Base-by-base conservation (phyloP, 2,113 vertebrate species). In the Psittacula cyanocephala region DNA sequence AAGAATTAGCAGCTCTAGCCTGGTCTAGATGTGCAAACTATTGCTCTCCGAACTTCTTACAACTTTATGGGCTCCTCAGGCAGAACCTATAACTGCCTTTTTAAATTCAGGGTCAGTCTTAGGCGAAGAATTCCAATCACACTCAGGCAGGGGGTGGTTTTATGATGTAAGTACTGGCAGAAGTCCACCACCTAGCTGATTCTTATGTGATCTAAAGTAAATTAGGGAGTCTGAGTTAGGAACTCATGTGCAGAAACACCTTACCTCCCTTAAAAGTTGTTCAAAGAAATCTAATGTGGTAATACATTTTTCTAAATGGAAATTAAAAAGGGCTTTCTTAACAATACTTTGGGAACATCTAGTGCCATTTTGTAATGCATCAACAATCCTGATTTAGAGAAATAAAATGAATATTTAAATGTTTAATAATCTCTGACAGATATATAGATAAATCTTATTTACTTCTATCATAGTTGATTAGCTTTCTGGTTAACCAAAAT, bases 161-260 rank as follows among this genome's bases (percentile, higher is more conserved):
- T 96, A 96, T 95, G 96, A 96, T 95, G 93, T 85, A 96, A 96
- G 95, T 86, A 78, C 93, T 96, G 94, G 96, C 96, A 93, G 16
- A 92, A 93, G 53, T 94, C 96, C 94, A 92, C 74, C 71, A 92
- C 69, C 93, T 85, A 87, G 84, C 93, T 95, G 93, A 91, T 94
- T 93, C 95, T 85, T 89, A 82, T 31, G 81, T 91, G 93, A 92
- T 93, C 81, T 74, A 93, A 80, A 95, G 91, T 91, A 94, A 92
- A 86, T 82, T 41, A 85, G 67, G 53, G 91, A 87, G 44, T 13
- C 81, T 59, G 63, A 81, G 59, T 81, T 85, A 62, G 59, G 49
- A 76, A 86, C 60, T 55, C 70, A 52, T 39, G 10, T 60, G 31
- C 68, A 81, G 62, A 69, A 86, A 94, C 69, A 91, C 77, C 24